Conservation (phyloP, 92 coral and sea anemone species). For the Epizoanthus rinbou region DNA sequence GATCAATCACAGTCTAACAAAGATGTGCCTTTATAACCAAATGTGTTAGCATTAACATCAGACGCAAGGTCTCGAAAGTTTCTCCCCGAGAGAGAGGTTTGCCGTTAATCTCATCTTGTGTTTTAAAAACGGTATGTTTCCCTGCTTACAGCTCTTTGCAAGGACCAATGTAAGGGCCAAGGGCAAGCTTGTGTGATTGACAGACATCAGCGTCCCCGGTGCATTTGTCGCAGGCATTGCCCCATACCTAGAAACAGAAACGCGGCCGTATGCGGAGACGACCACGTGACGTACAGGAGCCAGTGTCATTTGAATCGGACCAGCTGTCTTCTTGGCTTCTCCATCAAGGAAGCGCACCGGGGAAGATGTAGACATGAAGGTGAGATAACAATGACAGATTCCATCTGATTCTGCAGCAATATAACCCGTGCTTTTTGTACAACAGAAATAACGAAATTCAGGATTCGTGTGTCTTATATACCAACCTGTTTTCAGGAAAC, state of each 20-base stretch:
- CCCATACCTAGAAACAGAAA: background rate
- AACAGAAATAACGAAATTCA: no score
- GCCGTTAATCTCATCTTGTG: no score
- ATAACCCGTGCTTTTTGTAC: background rate
- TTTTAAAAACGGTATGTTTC: background rate
- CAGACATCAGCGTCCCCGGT: conserved; percentile 1
- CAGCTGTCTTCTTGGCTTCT: background rate
- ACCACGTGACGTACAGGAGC: background rate
- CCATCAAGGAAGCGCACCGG: background rate
- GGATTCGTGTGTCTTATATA: no score
- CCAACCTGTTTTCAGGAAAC: no score
- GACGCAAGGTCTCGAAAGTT: no score
- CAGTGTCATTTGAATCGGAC: background rate
- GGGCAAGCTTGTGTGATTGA: background rate
- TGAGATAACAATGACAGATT: background rate
- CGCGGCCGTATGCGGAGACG: conserved; percentile 2
- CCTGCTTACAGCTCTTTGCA: background rate
- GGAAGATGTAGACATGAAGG: background rate
- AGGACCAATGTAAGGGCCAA: background rate
- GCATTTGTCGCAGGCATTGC: conserved; percentile 1
- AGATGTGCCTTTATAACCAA: no score
- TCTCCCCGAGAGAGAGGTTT: no score
- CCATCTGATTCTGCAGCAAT: background rate
- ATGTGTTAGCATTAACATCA: no score
- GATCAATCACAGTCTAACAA: no score